phyloP scores from a whole-genome alignment of 30 jellyfish, hydroid and myxozoan genomes.

The Catostylus mosaicus region DNA sequence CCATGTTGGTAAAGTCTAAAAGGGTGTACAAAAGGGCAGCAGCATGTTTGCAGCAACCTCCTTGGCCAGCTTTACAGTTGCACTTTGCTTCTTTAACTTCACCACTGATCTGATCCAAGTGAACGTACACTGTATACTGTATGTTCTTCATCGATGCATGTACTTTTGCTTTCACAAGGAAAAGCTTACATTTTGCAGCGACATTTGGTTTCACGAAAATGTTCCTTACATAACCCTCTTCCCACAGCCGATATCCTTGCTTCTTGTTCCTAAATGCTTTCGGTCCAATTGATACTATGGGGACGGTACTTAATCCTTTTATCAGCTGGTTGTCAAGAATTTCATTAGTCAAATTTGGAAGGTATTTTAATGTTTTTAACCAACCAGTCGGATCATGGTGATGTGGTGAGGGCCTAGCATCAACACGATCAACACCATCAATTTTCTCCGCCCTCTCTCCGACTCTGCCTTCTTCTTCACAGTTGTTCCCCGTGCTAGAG shows the following conservation, averaged over 20 bases:
- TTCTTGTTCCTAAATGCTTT: constrained; percentile 7
- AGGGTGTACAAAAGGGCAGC: no score
- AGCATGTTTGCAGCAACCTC: no score
- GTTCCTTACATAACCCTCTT: constrained; percentile 4
- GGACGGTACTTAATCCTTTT: no score
- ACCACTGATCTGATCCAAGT: constrained; percentile 18
- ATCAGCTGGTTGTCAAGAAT: neutral
- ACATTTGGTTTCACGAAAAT: constrained; percentile 15
- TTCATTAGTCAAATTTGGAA: neutral
- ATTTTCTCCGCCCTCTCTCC: constrained; percentile 10
- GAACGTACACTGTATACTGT: constrained; percentile 2
- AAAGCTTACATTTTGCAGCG: neutral
- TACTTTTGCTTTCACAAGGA: constrained; percentile 47
- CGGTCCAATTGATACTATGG: constrained; percentile 1
- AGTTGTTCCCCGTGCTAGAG: no score
- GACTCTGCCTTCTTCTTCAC: no score
- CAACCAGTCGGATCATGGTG: no score
- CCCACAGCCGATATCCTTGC: constrained; percentile 25
- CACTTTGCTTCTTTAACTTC: constrained; percentile 15
- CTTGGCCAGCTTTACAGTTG: no score
- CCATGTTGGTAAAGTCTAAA: constrained; percentile 34
- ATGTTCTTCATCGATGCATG: constrained; percentile 30
- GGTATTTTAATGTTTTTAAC: neutral
- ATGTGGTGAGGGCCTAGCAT: no score
- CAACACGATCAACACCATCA: constrained; percentile 7